Base-by-base conservation (phyloP, 2,797 vertebrate species). In the Rhabdomys pumilio region DNA sequence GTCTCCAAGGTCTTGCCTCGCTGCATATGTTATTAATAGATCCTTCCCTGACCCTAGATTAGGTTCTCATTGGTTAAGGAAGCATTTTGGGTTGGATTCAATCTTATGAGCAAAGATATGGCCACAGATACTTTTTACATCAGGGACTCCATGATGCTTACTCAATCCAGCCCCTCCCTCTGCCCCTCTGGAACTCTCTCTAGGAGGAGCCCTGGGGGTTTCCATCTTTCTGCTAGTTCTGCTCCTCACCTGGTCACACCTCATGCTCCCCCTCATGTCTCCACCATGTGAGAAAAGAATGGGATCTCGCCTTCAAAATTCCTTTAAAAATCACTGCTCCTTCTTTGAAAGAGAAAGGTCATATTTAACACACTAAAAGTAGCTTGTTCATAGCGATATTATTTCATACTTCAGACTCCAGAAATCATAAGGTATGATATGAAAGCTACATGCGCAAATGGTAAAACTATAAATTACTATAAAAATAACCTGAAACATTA, bases 401-500 rank as follows among this genome's bases (percentile, higher is more conserved):
- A 55, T 83, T 90, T 73, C 59, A 15, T 57, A 57, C 4, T 65
- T 90, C 89, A 85, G 44, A 90, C 83, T 44, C 50, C 89, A 95
- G 4, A 38, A 77, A 85, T 79, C 79, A 88, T 26, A 85, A 79
- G 72, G 72, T 55, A 94, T 47, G 15, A 95, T 61, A 31, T 47
- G 44, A 65, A 91, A 95, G 87, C n/a, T 2, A 59, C 26, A 85
- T 26, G 69, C 85, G 44, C 47, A 63, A 90, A 9, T 31, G 61
- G 19, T 91, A 63, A 94, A 90, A 95, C 11, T 73, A 83, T 59
- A 90, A 89, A 69, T 59, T 38, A 89, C n/a, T 61, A 81, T 65
- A 81, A 26, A 76, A 63, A 41, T 12, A 44, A 50, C 15, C 41
- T 26, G 50, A 47, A 87, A 8, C 17, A 90, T 29, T 22, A 24